Evolutionary conservation across 2,888 invertebrate genomes (phyloP).

Genomic region (Lissonota sp.): DNA sequence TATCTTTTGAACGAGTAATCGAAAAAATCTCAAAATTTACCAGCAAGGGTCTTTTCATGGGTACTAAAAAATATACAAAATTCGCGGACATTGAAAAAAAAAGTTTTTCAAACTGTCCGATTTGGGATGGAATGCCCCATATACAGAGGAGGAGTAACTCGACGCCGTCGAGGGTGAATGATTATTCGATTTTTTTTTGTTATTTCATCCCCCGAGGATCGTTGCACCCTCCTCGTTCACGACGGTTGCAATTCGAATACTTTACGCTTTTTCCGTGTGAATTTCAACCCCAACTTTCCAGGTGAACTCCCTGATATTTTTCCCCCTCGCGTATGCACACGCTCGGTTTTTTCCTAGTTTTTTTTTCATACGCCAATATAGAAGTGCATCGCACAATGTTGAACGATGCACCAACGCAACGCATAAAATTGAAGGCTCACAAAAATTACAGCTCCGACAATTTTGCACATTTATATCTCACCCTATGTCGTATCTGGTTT

Average conservation of each 20-base stretch:
- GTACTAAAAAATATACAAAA: too few species aligned
- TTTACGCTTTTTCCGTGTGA: slow-evolving; percentile 1
- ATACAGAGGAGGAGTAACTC: slow-evolving; percentile 22
- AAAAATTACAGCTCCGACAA: slow-evolving; percentile 45
- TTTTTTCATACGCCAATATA: not conserved
- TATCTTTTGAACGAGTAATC: too few species aligned
- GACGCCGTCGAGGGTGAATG: slow-evolving; percentile 29
- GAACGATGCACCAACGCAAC: not conserved
- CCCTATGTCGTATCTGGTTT: slow-evolving; percentile 16
- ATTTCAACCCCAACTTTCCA: slow-evolving; percentile 38
- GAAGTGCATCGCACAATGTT: not conserved
- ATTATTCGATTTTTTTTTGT: slow-evolving; percentile 9
- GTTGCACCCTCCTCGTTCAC: slow-evolving; percentile 22
- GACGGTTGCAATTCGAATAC: slow-evolving; percentile 4
- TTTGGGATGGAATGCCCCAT: too few species aligned
- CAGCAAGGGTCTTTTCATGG: too few species aligned
- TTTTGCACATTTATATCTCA: slow-evolving; percentile 35
- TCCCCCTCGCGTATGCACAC: not conserved
- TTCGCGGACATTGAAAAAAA: too few species aligned
- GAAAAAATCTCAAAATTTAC: too few species aligned
- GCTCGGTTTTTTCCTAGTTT: not conserved
- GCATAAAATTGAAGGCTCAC: slow-evolving; percentile 6
- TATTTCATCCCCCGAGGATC: not conserved
- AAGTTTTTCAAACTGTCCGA: too few species aligned
- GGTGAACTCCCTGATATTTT: too few species aligned